phyloP scores from a whole-genome alignment of 2,113 vertebrate species.

The Herpetotheres cachinnans region DNA sequence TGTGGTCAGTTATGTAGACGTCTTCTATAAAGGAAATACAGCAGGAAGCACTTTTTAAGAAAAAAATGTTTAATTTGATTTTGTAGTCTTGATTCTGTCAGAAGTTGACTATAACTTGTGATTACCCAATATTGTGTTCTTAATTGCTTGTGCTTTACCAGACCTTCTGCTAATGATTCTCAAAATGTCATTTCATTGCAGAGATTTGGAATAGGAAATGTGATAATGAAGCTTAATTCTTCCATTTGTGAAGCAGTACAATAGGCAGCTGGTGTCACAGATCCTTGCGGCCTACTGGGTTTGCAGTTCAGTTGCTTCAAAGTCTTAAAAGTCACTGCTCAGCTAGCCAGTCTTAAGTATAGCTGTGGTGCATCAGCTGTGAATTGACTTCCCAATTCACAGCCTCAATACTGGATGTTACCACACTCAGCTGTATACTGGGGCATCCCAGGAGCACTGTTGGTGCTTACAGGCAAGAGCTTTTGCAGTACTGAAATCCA shows the following conservation, averaged over 20 bases:
- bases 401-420: background rate
- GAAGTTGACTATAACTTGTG: background rate
- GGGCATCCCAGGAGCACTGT: rapidly evolving
- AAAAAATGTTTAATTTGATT: background rate
- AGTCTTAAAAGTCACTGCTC: background rate
- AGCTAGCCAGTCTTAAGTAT: background rate
- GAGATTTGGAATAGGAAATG: background rate
- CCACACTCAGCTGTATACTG: background rate
- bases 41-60: background rate
- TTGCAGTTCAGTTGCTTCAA: background rate
- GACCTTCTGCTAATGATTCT: background rate
- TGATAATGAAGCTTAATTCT: slow-evolving; percentile 2
- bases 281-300: background rate
- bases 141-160: background rate
- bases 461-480: background rate
- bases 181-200: background rate
- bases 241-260: background rate
- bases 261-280: background rate
- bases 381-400: background rate
- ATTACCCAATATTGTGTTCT: background rate
- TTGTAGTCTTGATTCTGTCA: background rate
- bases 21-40: background rate
- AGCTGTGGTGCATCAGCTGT: background rate
- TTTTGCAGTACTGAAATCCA: background rate
- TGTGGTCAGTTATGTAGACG: background rate